These are phyloP conservation scores for Aurelia coerulea DNA, from an alignment of 30 jellyfish, hydroid and myxozoan species.

Conservation along the genomic window DNA sequence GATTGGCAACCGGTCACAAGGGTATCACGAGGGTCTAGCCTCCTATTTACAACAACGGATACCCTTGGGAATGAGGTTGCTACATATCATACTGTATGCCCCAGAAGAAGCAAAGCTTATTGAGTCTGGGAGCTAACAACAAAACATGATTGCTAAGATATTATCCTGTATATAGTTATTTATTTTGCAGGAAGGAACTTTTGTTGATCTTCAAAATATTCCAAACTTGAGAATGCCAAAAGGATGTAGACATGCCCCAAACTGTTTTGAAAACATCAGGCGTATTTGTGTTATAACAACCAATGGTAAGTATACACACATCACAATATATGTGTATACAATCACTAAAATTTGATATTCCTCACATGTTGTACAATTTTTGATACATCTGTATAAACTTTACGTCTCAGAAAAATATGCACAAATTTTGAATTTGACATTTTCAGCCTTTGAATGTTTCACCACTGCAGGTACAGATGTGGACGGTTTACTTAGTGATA, in stretches of 20 bases:
- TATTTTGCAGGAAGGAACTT: conserved; percentile 48
- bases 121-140: too few species aligned
- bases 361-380: too few species aligned
- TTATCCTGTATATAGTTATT: not conserved
- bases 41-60: too few species aligned
- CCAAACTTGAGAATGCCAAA: conserved; percentile 35
- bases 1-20: too few species aligned
- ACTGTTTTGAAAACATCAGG: conserved; percentile 35
- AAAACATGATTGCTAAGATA: not conserved
- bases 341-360: too few species aligned
- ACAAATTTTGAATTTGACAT: not conserved
- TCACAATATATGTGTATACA: too few species aligned
- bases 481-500: not conserved
- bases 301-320: conserved; percentile 11
- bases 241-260: conserved; percentile 12
- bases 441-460: not conserved
- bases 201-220: conserved; percentile 17
- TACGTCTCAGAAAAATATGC: too few species aligned
- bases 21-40: too few species aligned
- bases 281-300: conserved; percentile 40
- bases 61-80: too few species aligned
- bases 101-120: too few species aligned
- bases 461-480: not conserved
- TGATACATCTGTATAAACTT: too few species aligned
- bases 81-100: too few species aligned